phyloP scores from a whole-genome alignment of 2,888 invertebrate genomes.

The Seladonia tumulorum region DNA sequence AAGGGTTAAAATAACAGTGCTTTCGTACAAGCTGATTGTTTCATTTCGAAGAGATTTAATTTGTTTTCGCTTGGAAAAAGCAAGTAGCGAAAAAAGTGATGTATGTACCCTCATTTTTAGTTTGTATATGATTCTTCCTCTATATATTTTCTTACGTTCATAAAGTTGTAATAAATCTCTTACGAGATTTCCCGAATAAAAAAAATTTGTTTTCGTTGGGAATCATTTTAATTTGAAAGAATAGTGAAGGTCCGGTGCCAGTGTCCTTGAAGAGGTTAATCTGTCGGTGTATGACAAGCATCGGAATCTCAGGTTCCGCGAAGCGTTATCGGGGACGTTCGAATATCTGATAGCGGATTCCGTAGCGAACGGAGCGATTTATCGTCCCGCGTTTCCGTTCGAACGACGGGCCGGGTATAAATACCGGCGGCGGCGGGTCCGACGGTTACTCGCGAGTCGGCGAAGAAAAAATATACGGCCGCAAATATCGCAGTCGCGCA shows the following conservation, averaged over 20 bases:
- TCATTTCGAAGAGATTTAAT: background rate
- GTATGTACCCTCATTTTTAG: no score
- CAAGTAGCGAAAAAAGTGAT: no score
- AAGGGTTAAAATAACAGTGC: no score
- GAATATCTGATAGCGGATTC: constrained; percentile 50
- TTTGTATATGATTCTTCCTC: no score
- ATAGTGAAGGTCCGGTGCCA: no score
- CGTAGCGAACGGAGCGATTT: constrained; percentile 30
- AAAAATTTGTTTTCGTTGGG: background rate
- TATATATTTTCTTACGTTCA: no score
- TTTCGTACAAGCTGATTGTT: background rate
- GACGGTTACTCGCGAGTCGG: background rate
- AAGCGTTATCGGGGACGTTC: constrained; percentile 17
- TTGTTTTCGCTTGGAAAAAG: no score
- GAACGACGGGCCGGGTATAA: constrained; percentile 44
- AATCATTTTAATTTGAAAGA: no score
- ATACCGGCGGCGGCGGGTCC: constrained; percentile 39
- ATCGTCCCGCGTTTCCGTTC: constrained; percentile 50
- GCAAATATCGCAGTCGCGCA: constrained; percentile 59
- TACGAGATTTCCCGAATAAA: no score
- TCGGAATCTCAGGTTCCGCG: background rate
- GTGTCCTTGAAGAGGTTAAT: background rate
- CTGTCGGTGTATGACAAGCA: background rate
- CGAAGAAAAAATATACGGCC: constrained; percentile 64
- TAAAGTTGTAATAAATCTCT: no score